Evolutionary conservation across 2,797 vertebrate genomes (phyloP), one percentile per base, ranked within the genome.

Genomic region (Lepidocolaptes lacrymiger): DNA sequence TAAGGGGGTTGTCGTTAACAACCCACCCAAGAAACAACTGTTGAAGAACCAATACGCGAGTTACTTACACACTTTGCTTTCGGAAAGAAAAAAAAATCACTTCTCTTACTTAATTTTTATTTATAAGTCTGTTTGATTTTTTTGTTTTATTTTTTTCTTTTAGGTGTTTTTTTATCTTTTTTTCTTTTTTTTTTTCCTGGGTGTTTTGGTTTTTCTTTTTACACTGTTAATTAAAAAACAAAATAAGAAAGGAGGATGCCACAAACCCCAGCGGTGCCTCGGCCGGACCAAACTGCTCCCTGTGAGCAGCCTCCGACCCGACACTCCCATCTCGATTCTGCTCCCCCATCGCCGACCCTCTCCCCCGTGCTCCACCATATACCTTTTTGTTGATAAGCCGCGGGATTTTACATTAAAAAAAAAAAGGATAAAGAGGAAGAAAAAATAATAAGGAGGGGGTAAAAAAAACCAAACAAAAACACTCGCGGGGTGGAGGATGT

Each of bases 1-100:
- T 92, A 59, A 91, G 85, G 87, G 68, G 93, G 86, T 64, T 93
- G 86, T 41, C 69, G n/a, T 32, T 66, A 79, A 80, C 90, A 79
- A 82, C 91, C 94, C 56, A 2, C 58, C 91, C 81, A 87, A 84
- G 85, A 78, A 95, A 91, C 96, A 91, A 95, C 93, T 89, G 92
- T 81, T 95, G 88, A 95, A 89, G 91, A 96, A 97, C 89, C 30
- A 77, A 97, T 89, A 96, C 7, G 52, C 3, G 41, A 96, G 91
- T 97, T 96, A 84, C 73, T 93, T 81, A 86, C 74, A 91, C 93
- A n/a, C 62, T 84, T 80, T 58, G 58, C 56, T 93, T 88, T 76
- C 19, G 1, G 58, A 76, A 76, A 96, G 75, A 88, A 95, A 79
- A 88, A 58, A 58, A 94, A 94, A 96, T 96, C 94, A 80, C 59